phyloP scores from a whole-genome alignment of 2,888 invertebrate species.

The Orchestes rusci region DNA sequence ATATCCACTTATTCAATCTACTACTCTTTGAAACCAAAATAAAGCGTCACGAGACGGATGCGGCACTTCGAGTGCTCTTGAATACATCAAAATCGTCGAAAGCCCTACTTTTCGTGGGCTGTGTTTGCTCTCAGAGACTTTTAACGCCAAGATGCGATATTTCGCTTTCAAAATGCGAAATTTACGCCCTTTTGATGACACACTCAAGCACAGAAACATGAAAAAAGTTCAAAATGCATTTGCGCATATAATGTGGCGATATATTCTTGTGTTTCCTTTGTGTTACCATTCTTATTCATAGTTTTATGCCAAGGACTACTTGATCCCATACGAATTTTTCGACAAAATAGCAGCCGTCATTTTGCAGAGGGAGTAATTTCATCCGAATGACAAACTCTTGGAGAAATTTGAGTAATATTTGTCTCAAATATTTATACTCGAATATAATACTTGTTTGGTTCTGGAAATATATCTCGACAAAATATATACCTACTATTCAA shows the following conservation, averaged over 20 bases:
- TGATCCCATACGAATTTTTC: too few relatives aligned
- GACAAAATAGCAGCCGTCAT: too few relatives aligned
- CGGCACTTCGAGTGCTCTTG: slow-evolving; percentile 24
- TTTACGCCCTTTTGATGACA: slow-evolving; percentile 24
- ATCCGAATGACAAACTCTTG: too few relatives aligned
- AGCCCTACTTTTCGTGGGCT: slow-evolving; percentile 23
- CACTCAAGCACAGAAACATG: slow-evolving; percentile 19
- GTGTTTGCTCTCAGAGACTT: slow-evolving; percentile 24
- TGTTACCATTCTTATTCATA: too few relatives aligned
- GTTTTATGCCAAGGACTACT: too few relatives aligned
- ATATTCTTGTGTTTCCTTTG: too few relatives aligned
- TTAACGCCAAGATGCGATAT: slow-evolving; percentile 24
- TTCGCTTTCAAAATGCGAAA: slow-evolving; percentile 23
- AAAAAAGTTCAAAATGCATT: slow-evolving; percentile 20
- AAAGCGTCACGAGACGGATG: slow-evolving; percentile 24
- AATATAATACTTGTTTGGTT: too few relatives aligned
- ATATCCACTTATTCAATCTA: slow-evolving; percentile 23
- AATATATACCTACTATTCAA: too few relatives aligned
- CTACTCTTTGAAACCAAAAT: slow-evolving; percentile 24
- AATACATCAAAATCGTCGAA: slow-evolving; percentile 25
- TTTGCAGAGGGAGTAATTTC: too few relatives aligned
- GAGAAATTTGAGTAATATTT: too few relatives aligned
- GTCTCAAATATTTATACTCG: too few relatives aligned
- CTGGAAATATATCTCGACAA: too few relatives aligned
- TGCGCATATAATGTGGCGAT: slow-evolving; percentile 15